Conservation (phyloP, 2,113 vertebrate genomes). For the Genyomyrus donnyi region DNA sequence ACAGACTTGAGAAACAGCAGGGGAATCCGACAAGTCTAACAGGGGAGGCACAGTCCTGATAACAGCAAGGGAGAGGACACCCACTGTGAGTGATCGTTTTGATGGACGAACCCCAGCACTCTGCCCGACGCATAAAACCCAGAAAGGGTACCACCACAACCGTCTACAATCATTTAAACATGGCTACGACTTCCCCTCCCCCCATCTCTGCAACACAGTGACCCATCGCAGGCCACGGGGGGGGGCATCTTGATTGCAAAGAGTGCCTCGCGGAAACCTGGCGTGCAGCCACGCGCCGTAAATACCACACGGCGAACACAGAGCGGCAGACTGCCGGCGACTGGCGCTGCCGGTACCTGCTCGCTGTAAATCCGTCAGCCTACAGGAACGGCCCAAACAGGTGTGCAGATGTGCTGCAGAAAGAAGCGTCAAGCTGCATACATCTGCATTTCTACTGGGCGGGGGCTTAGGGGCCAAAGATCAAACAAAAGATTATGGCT, state of each 20-base stretch:
- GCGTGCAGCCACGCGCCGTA: conserved; percentile 52
- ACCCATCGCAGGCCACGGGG: conserved; percentile 51
- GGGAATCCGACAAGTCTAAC: neutral
- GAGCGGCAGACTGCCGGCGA: conserved; percentile 29
- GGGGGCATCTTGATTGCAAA: conserved; percentile 44
- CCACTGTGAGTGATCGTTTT: neutral
- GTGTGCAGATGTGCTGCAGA: conserved; percentile 3
- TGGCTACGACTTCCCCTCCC: neutral
- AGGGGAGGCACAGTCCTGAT: neutral
- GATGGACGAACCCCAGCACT: neutral
- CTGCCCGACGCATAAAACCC: neutral
- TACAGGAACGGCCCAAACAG: conserved; percentile 2
- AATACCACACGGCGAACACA: conserved; percentile 47
- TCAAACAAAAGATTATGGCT: neutral
- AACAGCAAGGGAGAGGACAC: neutral
- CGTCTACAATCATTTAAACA: neutral
- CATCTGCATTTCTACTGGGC: neutral
- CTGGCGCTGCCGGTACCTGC: neutral
- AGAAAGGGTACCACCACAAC: neutral
- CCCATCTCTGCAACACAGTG: conserved; percentile 26
- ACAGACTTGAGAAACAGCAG: neutral
- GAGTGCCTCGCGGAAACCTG: conserved; percentile 59
- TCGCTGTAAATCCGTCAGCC: conserved; percentile 18
- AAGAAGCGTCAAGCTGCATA: neutral
- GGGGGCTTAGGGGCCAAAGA: neutral